These are phyloP conservation scores for Alcis repandata DNA, from an alignment of 2,888 invertebrate species.

Conservation along the genomic window DNA sequence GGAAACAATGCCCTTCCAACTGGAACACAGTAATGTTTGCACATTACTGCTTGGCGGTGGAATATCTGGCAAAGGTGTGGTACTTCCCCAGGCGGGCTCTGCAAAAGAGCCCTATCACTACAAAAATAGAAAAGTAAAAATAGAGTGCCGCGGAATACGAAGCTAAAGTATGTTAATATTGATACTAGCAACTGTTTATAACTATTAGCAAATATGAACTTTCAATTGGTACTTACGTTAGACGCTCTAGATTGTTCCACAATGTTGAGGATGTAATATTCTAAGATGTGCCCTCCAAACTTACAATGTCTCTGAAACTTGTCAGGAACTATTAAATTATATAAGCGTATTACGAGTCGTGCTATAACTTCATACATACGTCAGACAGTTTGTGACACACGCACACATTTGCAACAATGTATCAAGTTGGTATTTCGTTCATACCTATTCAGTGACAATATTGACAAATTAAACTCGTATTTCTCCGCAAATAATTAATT, in stretches of 20 bases:
- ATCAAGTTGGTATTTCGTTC: neutral
- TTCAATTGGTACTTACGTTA: neutral
- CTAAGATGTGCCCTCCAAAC: conserved; percentile 46
- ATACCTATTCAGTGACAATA: conserved; percentile 37
- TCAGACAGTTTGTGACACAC: conserved; percentile 44
- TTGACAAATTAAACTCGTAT: conserved; percentile 50
- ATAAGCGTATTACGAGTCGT: conserved; percentile 51
- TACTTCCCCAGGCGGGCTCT: no score
- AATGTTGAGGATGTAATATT: conserved; percentile 37
- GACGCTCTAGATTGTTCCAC: neutral
- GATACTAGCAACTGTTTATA: no score
- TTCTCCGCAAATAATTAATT: conserved; percentile 1
- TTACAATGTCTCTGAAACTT: conserved; percentile 49
- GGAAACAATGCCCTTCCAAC: no score
- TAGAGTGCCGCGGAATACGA: no score
- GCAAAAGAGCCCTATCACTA: no score
- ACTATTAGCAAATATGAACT: neutral
- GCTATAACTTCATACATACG: conserved; percentile 53
- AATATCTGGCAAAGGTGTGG: no score
- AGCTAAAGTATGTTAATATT: no score
- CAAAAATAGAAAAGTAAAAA: no score
- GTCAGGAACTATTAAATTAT: conserved; percentile 54
- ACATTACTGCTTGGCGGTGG: no score
- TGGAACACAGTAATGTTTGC: no score
- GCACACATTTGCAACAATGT: conserved; percentile 46